These are phyloP conservation scores for Psittacara wagleri DNA, from an alignment of 2,113 vertebrate species.

Conservation along the genomic window DNA sequence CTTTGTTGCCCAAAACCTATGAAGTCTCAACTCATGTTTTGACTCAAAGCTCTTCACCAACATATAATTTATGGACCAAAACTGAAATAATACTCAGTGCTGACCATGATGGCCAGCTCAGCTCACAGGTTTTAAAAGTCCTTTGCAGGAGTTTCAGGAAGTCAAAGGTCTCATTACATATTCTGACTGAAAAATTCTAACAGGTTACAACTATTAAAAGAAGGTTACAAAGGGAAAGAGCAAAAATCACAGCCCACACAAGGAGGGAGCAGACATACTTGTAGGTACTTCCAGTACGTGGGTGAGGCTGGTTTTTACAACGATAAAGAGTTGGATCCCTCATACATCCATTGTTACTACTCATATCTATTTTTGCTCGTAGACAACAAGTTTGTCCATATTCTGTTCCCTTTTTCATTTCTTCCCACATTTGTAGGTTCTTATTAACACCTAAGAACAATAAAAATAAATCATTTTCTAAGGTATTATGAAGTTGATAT, in stretches of 20 bases:
- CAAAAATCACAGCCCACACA: not conserved
- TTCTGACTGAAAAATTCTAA: not conserved
- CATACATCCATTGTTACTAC: slow-evolving; percentile 96
- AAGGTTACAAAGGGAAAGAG: not conserved
- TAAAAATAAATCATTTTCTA: not conserved
- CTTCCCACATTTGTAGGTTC: slow-evolving; percentile 94
- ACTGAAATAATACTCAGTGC: not conserved
- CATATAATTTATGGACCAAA: not conserved
- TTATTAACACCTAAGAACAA: slow-evolving; percentile 85
- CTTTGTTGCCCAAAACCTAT: not conserved
- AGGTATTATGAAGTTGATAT: not conserved
- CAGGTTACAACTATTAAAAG: not conserved
- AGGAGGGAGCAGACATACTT: slow-evolving; percentile 74
- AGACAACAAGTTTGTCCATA: slow-evolving; percentile 92
- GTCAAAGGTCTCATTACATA: not conserved
- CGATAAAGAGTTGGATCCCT: slow-evolving; percentile 96
- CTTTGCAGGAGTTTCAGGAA: not conserved
- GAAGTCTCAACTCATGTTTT: not conserved
- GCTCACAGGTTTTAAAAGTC: not conserved
- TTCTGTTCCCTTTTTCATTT: slow-evolving; percentile 92
- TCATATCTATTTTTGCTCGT: slow-evolving; percentile 98
- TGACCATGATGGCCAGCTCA: not conserved
- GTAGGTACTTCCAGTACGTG: slow-evolving; percentile 89
- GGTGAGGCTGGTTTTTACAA: slow-evolving; percentile 92
- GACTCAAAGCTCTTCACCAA: not conserved